Base-by-base conservation (phyloP, 2,888 invertebrate species). In the Tachystola acroxantha region DNA sequence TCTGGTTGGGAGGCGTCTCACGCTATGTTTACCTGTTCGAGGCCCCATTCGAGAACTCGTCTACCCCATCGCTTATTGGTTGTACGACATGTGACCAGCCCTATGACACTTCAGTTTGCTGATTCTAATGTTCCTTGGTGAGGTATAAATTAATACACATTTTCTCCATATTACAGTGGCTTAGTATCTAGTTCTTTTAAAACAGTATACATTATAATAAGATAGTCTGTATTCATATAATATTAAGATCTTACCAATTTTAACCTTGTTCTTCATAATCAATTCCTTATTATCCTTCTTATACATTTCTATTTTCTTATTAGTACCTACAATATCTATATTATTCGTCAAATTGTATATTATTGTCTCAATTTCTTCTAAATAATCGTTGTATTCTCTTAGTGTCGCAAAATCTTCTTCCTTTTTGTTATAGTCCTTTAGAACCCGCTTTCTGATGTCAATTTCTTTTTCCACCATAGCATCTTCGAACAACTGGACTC, bases 401-500 rank as follows among this genome's bases (percentile, higher is more conserved):
- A 97, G 72, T 0, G 92, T 88, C 0, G 82, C 69, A 70, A 99
- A 99, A 74, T 99, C 99, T 49, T 97, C 96, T 69, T 97, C 96
- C 64, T 94, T 96, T 64, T 98, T 97, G 65, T 98, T 98, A 64
- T 94, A 99, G 74, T 98, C 96, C 51, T 93, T 90, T 7, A 97
- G 80, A 12, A 99, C 92, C 50, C 94, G 89, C 66, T 94, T 94
- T 19, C 99, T 88, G 44, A 99, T 97, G 63, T 98, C 97, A 6
- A 98, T 94, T 88, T 99, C 99, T 71, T 98, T 98, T 76, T 99
- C 99, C 0, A 99, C 96, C 82, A 90, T 90, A 0, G 98, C 90
- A 85, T 99, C 98, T 86, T 99, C 99, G 67, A 99, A 99, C 10
- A 98, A 85, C 66, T 99, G 99, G 3, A 97, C 92, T 35, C 99